Base-by-base conservation (phyloP, 2,797 vertebrate species). In the Manis crassicaudata region DNA sequence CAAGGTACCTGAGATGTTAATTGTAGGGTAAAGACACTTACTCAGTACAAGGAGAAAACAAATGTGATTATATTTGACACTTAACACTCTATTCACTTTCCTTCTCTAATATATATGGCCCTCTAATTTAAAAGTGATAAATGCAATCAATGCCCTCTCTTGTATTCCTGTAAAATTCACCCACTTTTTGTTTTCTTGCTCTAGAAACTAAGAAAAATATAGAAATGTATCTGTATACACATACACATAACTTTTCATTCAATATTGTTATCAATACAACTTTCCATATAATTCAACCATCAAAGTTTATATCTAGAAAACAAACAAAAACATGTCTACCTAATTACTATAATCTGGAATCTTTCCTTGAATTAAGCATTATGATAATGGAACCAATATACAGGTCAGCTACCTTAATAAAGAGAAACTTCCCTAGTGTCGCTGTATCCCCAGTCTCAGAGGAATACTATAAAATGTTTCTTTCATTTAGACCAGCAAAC, bases 1-100 rank as follows among this genome's bases (percentile, higher is more conserved):
- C 70, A 95, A 95, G 81, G 72, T 96, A 95, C 95, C 95, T 95
- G 92, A 97, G 85, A 97, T 94, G 68, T 95, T 97, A 97, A 97
- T 95, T 96, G 85, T 95, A 94, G 95, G 79, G 88, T 92, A 90
- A 89, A 95, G 96, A 95, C 73, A 95, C 80, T 97, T 92, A 93
- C 21, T 96, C 92, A 50, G 76, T 88, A 94, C 58, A 92, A 92
- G 73, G 82, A 97, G 72, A 81, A 97, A 97, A 97, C 93, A 97
- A 96, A 97, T 95, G 94, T 96, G 96, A 97, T 98, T 96, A 96
- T 94, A 94, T 92, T 73, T 97, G 97, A 96, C 85, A 97, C 90
- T 95, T 95, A 97, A 88, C 68, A 95, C 17, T 94, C 58, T 95
- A 92, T 96, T 97, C 92, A 95, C 89, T 95, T 84, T 92, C 72